Percentiles rank a stretch among this genome's conserved stretches.
phyloP scores from a whole-genome alignment of 2,888 invertebrate species.

The Agrochola circellaris region DNA sequence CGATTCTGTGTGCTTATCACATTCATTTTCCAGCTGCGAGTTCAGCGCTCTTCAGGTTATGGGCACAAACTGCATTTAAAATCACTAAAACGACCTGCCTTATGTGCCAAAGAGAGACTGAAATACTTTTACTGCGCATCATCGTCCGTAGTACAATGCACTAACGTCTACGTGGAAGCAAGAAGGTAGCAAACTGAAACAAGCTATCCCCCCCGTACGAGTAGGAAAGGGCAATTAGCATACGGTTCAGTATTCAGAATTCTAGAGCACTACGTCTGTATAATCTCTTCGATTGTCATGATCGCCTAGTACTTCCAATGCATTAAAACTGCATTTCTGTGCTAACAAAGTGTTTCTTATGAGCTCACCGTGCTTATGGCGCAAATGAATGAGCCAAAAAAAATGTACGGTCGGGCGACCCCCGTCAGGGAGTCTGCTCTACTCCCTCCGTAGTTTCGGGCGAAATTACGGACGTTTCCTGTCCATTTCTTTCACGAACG shows the following conservation, averaged over 20 bases:
- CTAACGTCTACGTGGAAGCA: slow-evolving; percentile 49
- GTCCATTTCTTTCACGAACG: no score
- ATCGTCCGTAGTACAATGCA: slow-evolving; percentile 37
- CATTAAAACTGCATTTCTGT: slow-evolving; percentile 40
- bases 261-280: slow-evolving; percentile 11
- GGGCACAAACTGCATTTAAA: not conserved
- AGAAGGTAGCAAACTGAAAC: slow-evolving; percentile 43
- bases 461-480: no score
- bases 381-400: no score
- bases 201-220: slow-evolving; percentile 23
- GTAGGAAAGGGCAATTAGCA: slow-evolving; percentile 38
- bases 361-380: no score
- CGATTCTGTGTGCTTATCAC: not conserved
- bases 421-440: no score
- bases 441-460: no score
- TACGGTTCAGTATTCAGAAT: slow-evolving; percentile 13
- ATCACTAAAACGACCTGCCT: not conserved
- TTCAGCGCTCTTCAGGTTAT: not conserved
- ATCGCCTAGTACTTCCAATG: slow-evolving; percentile 55
- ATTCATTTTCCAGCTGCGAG: not conserved
- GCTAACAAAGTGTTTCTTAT: not conserved
- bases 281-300: slow-evolving; percentile 31
- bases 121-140: slow-evolving; percentile 37
- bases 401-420: no score
- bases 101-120: slow-evolving; percentile 14